A percentile compares a stretch with the other conserved stretches of the same genome.
These are phyloP conservation scores for Hyalella azteca DNA, from an alignment of 2,888 invertebrate species.

Conservation along the genomic window DNA sequence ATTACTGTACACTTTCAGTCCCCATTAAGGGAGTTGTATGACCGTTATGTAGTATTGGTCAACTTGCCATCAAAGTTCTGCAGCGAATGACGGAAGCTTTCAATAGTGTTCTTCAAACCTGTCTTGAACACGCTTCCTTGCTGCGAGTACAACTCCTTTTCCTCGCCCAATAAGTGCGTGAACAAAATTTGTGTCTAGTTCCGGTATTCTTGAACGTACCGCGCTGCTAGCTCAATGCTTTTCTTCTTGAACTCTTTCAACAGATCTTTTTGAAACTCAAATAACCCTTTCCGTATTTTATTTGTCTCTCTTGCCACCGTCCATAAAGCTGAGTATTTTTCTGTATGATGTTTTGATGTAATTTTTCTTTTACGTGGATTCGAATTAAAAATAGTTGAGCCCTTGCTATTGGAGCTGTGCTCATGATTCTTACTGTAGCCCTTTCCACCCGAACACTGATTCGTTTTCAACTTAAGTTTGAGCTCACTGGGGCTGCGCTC, in stretches of 20 bases:
- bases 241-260: neutral
- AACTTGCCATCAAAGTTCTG: neutral
- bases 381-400: no score
- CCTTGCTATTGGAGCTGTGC: no score
- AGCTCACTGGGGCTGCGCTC: no score
- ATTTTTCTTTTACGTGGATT: no score
- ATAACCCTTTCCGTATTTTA: neutral
- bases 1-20: no score
- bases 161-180: neutral
- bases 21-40: no score
- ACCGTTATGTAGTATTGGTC: no score
- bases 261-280: neutral
- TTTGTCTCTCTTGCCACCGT: neutral
- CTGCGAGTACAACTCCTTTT: neutral
- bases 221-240: neutral
- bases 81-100: neutral
- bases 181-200: neutral
- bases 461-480: no score
- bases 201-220: constrained; percentile 5
- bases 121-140: constrained; percentile 2
- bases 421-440: no score
- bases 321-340: neutral
- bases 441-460: no score
- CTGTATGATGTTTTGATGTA: neutral
- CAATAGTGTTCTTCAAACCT: constrained; percentile 8